These are phyloP conservation scores for Andrena minutula DNA, from an alignment of 2,888 invertebrate species.

Conservation along the genomic window DNA sequence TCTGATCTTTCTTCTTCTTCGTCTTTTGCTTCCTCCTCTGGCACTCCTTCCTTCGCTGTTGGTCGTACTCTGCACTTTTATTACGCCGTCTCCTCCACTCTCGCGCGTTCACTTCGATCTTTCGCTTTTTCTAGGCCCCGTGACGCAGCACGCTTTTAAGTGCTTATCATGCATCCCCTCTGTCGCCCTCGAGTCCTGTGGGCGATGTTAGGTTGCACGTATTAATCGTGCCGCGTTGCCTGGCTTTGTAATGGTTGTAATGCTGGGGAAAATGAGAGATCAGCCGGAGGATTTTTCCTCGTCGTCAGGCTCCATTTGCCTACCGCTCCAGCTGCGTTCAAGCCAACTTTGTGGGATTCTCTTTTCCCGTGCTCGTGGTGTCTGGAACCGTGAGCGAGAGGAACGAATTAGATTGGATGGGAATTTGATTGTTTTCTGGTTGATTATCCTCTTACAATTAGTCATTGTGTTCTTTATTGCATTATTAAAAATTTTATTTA, in stretches of 20 bases:
- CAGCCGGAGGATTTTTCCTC: not conserved
- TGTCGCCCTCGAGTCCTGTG: constrained; percentile 2
- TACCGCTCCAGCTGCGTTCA: constrained; percentile 3
- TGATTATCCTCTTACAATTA: not conserved
- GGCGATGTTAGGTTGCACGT: constrained; percentile 18
- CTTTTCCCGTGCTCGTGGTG: not conserved
- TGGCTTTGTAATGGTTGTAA: not conserved
- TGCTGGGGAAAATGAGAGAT: constrained; percentile 27
- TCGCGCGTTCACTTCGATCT: constrained; percentile 25
- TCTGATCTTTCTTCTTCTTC: constrained; percentile 25
- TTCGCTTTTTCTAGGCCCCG: constrained; percentile 37
- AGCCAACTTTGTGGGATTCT: constrained; percentile 1
- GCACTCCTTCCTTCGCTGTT: constrained; percentile 40
- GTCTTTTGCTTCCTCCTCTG: constrained; percentile 23
- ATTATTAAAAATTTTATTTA: not conserved
- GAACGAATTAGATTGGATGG: not conserved
- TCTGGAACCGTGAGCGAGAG: not conserved
- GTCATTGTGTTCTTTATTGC: too few relatives aligned
- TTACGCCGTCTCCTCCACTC: constrained; percentile 50
- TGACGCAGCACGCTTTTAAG: constrained; percentile 43
- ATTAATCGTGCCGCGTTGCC: constrained; percentile 41
- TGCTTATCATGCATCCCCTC: constrained; percentile 38
- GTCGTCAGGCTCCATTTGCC: constrained; percentile 7
- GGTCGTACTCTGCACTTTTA: constrained; percentile 60
- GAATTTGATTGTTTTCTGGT: constrained; percentile 20